Conservation (phyloP, 2,888 invertebrate genomes). For the Pollenia griseotomentosa region DNA sequence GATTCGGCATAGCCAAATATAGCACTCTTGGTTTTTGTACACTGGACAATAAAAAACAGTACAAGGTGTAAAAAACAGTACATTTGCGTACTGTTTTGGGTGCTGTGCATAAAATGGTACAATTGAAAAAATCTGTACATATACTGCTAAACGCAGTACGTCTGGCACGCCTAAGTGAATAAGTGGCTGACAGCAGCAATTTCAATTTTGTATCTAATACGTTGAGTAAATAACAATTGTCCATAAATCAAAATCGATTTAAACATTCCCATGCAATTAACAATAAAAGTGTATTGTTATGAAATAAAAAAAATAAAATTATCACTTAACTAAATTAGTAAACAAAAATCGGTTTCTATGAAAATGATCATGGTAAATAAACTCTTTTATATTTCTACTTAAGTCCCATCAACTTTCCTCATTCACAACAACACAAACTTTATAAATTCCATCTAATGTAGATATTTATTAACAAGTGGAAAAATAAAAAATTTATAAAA, state of each 20-base stretch:
- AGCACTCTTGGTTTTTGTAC: too few relatives aligned
- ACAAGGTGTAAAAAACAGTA: too few relatives aligned
- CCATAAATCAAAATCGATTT: slow-evolving; percentile 61
- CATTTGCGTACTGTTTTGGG: too few relatives aligned
- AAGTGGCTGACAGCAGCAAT: slow-evolving; percentile 42
- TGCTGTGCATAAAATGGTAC: too few relatives aligned
- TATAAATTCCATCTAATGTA: slow-evolving; percentile 58
- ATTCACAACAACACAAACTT: slow-evolving; percentile 36
- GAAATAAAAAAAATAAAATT: slow-evolving; percentile 51
- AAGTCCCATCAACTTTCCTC: slow-evolving; percentile 10
- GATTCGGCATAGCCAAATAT: too few relatives aligned
- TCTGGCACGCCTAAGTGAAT: neutral
- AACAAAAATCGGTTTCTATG: slow-evolving; percentile 67
- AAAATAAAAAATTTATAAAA: slow-evolving; percentile 18
- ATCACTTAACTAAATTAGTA: slow-evolving; percentile 66
- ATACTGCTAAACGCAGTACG: too few relatives aligned
- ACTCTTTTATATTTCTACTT: slow-evolving; percentile 34
- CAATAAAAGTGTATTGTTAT: slow-evolving; percentile 68
- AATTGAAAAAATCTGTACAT: too few relatives aligned
- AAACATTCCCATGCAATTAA: slow-evolving; percentile 66
- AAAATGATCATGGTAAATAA: slow-evolving; percentile 64
- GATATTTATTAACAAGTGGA: slow-evolving; percentile 51
- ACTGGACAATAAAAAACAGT: too few relatives aligned
- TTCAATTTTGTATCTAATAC: slow-evolving; percentile 39
- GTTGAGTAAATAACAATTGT: slow-evolving; percentile 58